A percentile compares a stretch with the other conserved stretches of the same genome.
Conservation (phyloP, 2,797 vertebrate genomes). For the Limosa lapponica region DNA sequence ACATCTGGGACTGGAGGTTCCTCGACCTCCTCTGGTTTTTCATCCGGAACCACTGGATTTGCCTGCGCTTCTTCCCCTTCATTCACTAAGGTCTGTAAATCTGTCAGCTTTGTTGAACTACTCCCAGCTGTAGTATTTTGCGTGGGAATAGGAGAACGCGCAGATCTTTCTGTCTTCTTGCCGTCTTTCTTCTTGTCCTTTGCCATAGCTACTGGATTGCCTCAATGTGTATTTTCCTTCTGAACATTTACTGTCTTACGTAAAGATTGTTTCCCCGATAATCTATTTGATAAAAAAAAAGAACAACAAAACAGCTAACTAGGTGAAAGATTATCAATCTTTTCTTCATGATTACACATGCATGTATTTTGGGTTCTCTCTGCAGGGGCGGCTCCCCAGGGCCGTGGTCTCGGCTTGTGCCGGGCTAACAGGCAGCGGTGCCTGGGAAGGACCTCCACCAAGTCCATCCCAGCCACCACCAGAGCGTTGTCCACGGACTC, state of each 20-base stretch:
- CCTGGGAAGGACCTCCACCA: neutral
- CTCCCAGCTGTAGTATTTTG: neutral
- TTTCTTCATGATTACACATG: neutral
- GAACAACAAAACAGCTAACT: neutral
- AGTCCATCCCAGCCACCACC: fast-evolving
- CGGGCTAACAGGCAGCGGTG: neutral
- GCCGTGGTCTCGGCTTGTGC: neutral
- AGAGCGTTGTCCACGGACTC: fast-evolving
- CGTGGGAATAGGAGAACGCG: neutral
- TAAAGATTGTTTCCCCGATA: neutral
- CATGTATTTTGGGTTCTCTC: neutral
- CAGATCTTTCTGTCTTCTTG: slow-evolving; percentile 70
- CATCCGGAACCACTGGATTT: neutral
- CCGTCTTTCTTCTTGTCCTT: slow-evolving; percentile 76
- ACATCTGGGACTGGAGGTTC: neutral
- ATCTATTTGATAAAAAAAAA: neutral
- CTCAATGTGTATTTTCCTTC: neutral
- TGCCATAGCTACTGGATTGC: slow-evolving; percentile 51
- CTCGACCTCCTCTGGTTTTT: neutral
- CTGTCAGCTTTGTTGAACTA: neutral
- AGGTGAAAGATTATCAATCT: neutral
- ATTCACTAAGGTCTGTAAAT: neutral
- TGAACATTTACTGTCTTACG: neutral
- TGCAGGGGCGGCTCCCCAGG: neutral
- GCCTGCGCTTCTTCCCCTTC: neutral